A percentile compares a stretch with the other conserved stretches of the same genome.
These are phyloP conservation scores for Corythornis cristatus DNA, from an alignment of 2,113 vertebrate genomes.

Conservation along the genomic window DNA sequence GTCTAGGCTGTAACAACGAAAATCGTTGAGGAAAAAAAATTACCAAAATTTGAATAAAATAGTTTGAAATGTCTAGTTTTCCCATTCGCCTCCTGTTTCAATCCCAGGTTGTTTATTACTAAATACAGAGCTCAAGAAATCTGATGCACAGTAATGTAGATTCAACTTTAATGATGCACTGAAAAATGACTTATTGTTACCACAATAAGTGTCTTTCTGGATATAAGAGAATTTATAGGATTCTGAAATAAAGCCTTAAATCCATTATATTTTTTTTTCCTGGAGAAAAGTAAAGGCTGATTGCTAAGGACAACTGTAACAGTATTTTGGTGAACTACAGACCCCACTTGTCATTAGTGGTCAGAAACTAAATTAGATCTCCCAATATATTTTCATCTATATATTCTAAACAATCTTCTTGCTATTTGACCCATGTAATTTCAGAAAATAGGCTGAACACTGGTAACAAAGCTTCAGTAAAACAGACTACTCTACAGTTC, in stretches of 20 bases:
- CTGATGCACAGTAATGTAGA: conserved; percentile 53
- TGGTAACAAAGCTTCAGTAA: conserved; percentile 24
- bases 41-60: conserved; percentile 30
- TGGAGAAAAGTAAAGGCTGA: conserved; percentile 50
- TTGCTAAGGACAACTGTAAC: conserved; percentile 51
- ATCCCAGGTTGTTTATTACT: conserved; percentile 35
- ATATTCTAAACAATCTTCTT: conserved; percentile 70
- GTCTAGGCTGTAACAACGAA: conserved; percentile 34
- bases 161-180: conserved; percentile 28
- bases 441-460: conserved; percentile 57
- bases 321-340: conserved; percentile 39
- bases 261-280: background rate
- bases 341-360: conserved; percentile 57
- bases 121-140: conserved; percentile 57
- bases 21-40: background rate
- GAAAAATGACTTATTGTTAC: conserved; percentile 39
- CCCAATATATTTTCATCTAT: conserved; percentile 29
- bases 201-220: conserved; percentile 22
- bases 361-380: conserved; percentile 66
- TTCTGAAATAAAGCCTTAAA: conserved; percentile 59
- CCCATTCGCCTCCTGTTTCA: background rate
- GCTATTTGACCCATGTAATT: conserved; percentile 70
- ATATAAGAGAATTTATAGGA: conserved; percentile 40
- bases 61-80: background rate
- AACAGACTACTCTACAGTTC: conserved; percentile 17